Evolutionary conservation across 2,797 vertebrate genomes (phyloP).

Genomic region (Trichosurus vulpecula): DNA sequence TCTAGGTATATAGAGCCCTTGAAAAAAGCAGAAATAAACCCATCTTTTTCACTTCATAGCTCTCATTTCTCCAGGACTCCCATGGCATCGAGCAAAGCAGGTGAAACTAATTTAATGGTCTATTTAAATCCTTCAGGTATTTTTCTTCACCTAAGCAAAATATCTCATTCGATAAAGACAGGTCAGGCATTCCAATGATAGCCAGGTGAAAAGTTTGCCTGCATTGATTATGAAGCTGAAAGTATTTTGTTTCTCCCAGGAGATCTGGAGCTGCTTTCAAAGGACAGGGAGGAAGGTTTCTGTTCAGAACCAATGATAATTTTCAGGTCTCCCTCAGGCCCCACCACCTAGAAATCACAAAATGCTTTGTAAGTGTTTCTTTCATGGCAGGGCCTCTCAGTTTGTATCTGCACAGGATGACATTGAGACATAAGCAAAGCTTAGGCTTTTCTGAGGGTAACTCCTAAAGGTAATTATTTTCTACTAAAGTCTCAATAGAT

Average conservation of each 20-base stretch:
- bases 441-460: not conserved
- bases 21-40: conserved; percentile 72
- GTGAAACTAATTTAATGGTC: conserved; percentile 75
- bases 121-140: conserved; percentile 76
- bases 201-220: conserved; percentile 63
- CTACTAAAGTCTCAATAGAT: conserved; percentile 26
- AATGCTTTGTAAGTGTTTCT: conserved; percentile 57
- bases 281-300: not conserved
- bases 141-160: conserved; percentile 72
- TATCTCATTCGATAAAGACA: conserved; percentile 63
- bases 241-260: not conserved
- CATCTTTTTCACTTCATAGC: conserved; percentile 41
- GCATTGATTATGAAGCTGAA: conserved; percentile 35
- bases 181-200: conserved; percentile 50
- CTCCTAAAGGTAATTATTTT: conserved; percentile 3
- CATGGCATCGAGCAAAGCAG: conserved; percentile 62
- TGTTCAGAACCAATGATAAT: conserved; percentile 18
- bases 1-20: conserved; percentile 58
- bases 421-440: conserved; percentile 9
- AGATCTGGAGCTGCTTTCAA: conserved; percentile 13
- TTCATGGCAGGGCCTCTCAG: conserved; percentile 17
- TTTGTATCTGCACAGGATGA: conserved; percentile 44
- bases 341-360: conserved; percentile 34
- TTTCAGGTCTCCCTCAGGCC: conserved; percentile 24
- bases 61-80: conserved; percentile 64